Percentiles rank a stretch among this genome's conserved stretches.
phyloP scores from a whole-genome alignment of 2,113 vertebrate species.

The Melospiza georgiana region DNA sequence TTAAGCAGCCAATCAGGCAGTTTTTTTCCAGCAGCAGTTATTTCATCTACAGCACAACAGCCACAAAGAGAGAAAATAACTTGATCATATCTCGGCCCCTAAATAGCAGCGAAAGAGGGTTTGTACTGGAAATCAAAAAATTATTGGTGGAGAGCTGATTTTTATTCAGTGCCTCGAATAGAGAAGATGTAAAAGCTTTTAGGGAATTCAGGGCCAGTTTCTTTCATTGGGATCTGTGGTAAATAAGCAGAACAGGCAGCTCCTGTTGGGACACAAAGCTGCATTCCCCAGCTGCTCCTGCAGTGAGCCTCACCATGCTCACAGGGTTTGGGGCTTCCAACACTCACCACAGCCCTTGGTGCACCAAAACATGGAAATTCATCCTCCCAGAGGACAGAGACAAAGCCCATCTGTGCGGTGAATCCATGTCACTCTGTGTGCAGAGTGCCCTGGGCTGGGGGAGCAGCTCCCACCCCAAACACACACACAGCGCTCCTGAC shows the following conservation, averaged over 20 bases:
- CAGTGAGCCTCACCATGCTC: not conserved
- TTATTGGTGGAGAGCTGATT: not conserved
- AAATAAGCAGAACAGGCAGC: not conserved
- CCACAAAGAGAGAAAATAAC: not conserved
- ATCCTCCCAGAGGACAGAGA: not conserved
- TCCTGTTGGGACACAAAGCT: not conserved
- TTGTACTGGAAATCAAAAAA: not conserved
- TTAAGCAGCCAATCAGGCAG: not conserved
- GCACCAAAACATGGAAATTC: not conserved
- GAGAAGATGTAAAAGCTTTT: conserved; percentile 9
- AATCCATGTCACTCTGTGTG: not conserved
- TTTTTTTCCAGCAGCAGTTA: not conserved
- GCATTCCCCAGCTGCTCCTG: not conserved
- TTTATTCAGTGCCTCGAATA: not conserved
- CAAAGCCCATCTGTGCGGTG: not conserved
- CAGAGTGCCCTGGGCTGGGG: not conserved
- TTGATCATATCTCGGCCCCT: not conserved
- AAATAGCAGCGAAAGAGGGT: not conserved
- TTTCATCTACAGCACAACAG: not conserved
- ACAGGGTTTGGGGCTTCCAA: not conserved
- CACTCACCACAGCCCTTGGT: not conserved
- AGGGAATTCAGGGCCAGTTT: not conserved
- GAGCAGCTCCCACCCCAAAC: not conserved
- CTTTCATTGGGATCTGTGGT: not conserved
- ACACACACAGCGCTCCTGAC: not conserved